phyloP scores from a whole-genome alignment of 2,113 vertebrate genomes.

The Oryzias woworae region DNA sequence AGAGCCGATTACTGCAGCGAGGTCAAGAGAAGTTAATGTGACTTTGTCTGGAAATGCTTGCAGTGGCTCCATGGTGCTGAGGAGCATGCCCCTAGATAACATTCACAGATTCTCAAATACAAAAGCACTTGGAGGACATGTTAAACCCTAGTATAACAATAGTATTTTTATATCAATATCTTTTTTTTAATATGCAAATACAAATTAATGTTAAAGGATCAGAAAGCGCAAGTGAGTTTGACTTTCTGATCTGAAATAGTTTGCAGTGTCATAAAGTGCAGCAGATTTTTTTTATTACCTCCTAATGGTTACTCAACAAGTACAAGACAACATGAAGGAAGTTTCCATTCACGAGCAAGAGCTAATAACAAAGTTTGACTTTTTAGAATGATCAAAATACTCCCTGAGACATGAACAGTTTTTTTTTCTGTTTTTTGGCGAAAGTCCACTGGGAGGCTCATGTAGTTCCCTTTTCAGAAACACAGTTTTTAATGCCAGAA shows the following conservation, averaged over 20 bases:
- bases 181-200: constrained; percentile 15
- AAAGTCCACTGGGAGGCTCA: no score
- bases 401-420: no score
- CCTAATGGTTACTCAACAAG: no score
- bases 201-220: constrained; percentile 21
- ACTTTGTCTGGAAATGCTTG: constrained; percentile 49
- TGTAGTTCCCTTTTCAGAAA: no score
- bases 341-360: no score
- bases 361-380: no score
- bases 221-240: constrained; percentile 13
- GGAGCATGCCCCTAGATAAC: constrained; percentile 39
- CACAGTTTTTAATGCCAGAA: no score
- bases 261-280: no score
- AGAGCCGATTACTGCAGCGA: constrained; percentile 62
- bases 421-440: no score
- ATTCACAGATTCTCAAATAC: constrained; percentile 38
- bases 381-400: no score
- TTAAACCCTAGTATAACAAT: constrained; percentile 23
- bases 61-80: constrained; percentile 30
- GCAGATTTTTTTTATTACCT: no score
- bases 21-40: constrained; percentile 66
- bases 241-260: neutral
- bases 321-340: no score
- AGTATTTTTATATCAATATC: neutral
- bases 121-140: constrained; percentile 30